These are phyloP conservation scores for Podocnemis expansa DNA, from an alignment of 2,113 vertebrate genomes.

Conservation along the genomic window DNA sequence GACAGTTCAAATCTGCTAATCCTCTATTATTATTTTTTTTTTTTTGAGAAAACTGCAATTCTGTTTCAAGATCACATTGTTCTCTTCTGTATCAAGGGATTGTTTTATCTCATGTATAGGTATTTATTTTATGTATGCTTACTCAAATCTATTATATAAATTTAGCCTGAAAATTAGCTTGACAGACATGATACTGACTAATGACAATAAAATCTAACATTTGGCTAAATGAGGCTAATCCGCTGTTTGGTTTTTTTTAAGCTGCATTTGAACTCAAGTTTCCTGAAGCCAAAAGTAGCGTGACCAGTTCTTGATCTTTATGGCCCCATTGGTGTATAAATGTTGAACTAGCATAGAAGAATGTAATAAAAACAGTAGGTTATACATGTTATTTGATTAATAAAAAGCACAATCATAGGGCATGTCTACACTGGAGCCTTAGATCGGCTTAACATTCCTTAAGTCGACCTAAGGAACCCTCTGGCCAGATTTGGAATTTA, in stretches of 20 bases:
- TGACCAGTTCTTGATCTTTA: neutral
- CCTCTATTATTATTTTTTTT: no score
- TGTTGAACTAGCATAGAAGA: neutral
- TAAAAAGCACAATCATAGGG: no score
- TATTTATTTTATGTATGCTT: fast-evolving
- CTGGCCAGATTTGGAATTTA: no score
- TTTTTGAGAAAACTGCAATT: neutral
- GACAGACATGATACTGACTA: fast-evolving
- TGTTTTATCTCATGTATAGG: fast-evolving
- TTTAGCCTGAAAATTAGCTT: fast-evolving
- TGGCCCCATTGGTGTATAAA: fast-evolving
- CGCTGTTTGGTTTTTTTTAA: fast-evolving
- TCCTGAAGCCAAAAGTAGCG: neutral
- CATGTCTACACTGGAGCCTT: no score
- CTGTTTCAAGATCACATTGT: fast-evolving
- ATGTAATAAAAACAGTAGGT: neutral
- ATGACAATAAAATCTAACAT: neutral
- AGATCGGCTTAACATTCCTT: no score
- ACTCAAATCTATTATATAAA: no score
- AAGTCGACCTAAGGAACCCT: no score
- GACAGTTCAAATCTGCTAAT: fast-evolving
- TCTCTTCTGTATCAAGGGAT: neutral
- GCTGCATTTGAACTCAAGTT: fast-evolving
- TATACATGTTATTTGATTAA: fast-evolving
- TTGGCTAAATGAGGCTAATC: no score